Percentiles rank a stretch among this genome's conserved stretches.
Evolutionary conservation across 2,888 invertebrate genomes (phyloP).

Genomic region (Rhamphomyia laevipes): DNA sequence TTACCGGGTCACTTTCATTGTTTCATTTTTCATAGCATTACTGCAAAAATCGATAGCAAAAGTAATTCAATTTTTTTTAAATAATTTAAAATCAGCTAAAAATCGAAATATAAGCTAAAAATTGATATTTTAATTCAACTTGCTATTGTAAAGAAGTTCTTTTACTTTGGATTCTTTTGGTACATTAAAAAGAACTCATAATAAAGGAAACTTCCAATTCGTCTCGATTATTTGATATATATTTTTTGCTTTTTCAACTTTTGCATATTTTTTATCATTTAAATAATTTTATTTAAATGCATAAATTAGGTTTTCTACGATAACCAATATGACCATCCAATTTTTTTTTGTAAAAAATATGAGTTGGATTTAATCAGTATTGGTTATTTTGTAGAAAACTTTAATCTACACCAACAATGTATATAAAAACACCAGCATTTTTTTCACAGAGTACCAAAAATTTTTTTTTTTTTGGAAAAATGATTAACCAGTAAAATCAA

Average conservation of each 20-base stretch:
- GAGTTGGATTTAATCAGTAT: slow-evolving; percentile 39
- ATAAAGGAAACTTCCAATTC: slow-evolving; percentile 9
- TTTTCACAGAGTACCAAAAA: no score
- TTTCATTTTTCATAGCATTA: no score
- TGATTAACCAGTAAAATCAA: neutral
- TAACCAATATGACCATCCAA: slow-evolving; percentile 40
- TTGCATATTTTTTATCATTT: no score
- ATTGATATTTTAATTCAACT: no score
- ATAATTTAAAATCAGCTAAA: no score
- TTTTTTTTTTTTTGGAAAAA: no score
- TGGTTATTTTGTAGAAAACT: slow-evolving; percentile 36
- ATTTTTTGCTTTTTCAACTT: no score
- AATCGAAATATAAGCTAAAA: no score
- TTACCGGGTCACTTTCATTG: no score
- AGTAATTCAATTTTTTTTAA: no score
- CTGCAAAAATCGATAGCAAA: no score
- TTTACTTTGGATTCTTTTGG: slow-evolving; percentile 11
- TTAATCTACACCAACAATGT: slow-evolving; percentile 17
- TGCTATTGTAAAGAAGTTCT: no score
- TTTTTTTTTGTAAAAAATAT: slow-evolving; percentile 21
- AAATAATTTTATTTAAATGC: neutral
- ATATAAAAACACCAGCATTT: slow-evolving; percentile 1
- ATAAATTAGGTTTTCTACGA: slow-evolving; percentile 27
- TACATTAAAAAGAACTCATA: slow-evolving; percentile 10
- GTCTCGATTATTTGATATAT: neutral